Evolutionary conservation across 2,888 invertebrate genomes (phyloP), one percentile per base, ranked within the genome.

Genomic region (Pseudeuparius sepicola): DNA sequence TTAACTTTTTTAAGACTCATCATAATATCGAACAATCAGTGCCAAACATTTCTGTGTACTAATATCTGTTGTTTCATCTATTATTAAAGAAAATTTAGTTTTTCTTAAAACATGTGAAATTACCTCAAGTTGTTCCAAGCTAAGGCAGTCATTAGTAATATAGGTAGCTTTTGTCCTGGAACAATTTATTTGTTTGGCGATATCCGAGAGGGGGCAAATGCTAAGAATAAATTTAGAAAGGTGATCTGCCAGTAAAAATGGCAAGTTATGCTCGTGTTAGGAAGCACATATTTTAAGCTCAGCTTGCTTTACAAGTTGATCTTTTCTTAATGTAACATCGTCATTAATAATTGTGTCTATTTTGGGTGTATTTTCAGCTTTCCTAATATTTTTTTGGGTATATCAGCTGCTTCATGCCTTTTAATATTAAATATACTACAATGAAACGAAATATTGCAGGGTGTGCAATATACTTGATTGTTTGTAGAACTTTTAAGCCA

Each of bases 91-190:
- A 36, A 32, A 31, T n/a, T 35, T 16, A 6, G n/a, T 31, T 7
- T 15, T 10, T 27, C 30, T 31, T 3, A 34, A 15, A 11, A 14
- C 16, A 12, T 4, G 16, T 42, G 4, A 16, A n/a, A n/a, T n/a
- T n/a, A n/a, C n/a, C n/a, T n/a, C n/a, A n/a, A n/a, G n/a, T n/a
- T n/a, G n/a, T n/a, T n/a, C n/a, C n/a, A n/a, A n/a, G n/a, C n/a
- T n/a, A n/a, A n/a, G n/a, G n/a, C n/a, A n/a, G n/a, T n/a, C 16
- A 17, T 30, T 30, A 7, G 42, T 40, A 3, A 41, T 27, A 25
- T 35, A 37, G 15, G 40, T 43, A 23, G 44, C 35, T 41, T 44
- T 44, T 16, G 37, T 41, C 41, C 43, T 17, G 17, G 36, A 39
- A 36, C 34, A 41, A 18, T 33, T 41, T n/a, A 40, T 27, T 12